These are phyloP conservation scores for Poeciliopsis paucimaculata DNA, from an alignment of 2,797 vertebrate species.

Conservation along the genomic window DNA sequence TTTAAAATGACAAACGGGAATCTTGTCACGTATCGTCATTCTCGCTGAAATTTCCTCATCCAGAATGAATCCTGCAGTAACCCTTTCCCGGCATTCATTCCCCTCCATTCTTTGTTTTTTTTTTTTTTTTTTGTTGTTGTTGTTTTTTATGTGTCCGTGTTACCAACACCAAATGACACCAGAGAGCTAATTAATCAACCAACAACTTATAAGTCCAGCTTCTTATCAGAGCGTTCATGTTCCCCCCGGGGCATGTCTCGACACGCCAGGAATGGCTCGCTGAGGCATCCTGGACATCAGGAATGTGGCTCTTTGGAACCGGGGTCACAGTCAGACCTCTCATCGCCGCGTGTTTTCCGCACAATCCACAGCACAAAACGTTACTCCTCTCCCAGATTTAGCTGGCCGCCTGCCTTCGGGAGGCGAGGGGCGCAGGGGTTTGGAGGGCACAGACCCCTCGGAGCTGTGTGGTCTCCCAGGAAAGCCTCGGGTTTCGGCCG, in stretches of 20 bases:
- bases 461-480: slow-evolving; percentile 66
- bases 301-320: slow-evolving; percentile 63
- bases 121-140: background rate
- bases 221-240: slow-evolving; percentile 67
- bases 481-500: slow-evolving; percentile 76
- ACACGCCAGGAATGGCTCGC: slow-evolving; percentile 74
- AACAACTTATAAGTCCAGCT: slow-evolving; percentile 67
- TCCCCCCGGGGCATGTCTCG: slow-evolving; percentile 71
- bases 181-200: slow-evolving; percentile 77
- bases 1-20: slow-evolving; percentile 70
- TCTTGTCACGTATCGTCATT: slow-evolving; percentile 19
- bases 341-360: slow-evolving; percentile 55
- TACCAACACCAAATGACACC: slow-evolving; percentile 58
- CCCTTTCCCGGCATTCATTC: slow-evolving; percentile 27
- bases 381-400: slow-evolving; percentile 14
- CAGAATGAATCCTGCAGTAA: slow-evolving; percentile 32
- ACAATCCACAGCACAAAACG: slow-evolving; percentile 16
- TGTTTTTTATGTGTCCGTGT: slow-evolving; percentile 6
- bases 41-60: slow-evolving; percentile 30
- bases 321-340: slow-evolving; percentile 57
- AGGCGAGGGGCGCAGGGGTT: slow-evolving; percentile 19
- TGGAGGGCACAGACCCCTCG: slow-evolving; percentile 21
- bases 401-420: slow-evolving; percentile 4
- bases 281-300: slow-evolving; percentile 58
- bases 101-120: background rate